A percentile compares a stretch with the other conserved stretches of the same genome.
These are phyloP conservation scores for Halyomorpha halys DNA, from an alignment of 1,140 invertebrate species.

Conservation along the genomic window DNA sequence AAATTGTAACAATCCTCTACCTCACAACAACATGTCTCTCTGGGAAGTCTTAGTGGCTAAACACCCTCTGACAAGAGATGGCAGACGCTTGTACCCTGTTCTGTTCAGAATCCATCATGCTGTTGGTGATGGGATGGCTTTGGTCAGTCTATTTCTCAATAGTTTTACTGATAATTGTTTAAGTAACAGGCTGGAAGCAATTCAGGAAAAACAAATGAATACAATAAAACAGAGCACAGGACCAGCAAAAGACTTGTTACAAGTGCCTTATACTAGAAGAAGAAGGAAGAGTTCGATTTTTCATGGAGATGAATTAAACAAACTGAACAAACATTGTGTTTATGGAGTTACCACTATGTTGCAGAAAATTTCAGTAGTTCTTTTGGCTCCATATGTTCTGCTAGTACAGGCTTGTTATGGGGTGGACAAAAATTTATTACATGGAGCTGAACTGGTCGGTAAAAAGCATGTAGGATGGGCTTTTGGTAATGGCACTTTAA, in stretches of 20 bases:
- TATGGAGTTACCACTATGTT: background rate
- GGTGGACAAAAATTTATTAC: background rate
- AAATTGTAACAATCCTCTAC: constrained; percentile 37
- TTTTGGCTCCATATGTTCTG: background rate
- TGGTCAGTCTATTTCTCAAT: constrained; percentile 37
- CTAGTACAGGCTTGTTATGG: background rate
- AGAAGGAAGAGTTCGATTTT: background rate
- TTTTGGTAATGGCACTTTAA: background rate
- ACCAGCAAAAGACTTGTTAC: background rate
- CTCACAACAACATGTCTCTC: constrained; percentile 37
- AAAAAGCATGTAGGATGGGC: background rate
- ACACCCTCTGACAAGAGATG: constrained; percentile 32
- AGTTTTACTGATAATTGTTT: background rate
- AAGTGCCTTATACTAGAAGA: too few relatives aligned
- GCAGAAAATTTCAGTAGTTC: background rate
- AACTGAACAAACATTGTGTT: constrained; percentile 8
- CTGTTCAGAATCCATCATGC: constrained; percentile 44
- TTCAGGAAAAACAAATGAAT: constrained; percentile 6
- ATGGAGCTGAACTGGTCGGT: background rate
- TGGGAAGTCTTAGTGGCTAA: constrained; percentile 43
- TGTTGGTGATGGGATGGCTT: constrained; percentile 41
- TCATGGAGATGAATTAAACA: background rate
- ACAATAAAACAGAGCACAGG: background rate
- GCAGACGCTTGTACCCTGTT: constrained; percentile 35
- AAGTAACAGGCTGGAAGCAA: background rate